Percentiles rank a stretch among this genome's conserved stretches.
Conservation (phyloP, 2,797 vertebrate species). For the Anabas testudineus region DNA sequence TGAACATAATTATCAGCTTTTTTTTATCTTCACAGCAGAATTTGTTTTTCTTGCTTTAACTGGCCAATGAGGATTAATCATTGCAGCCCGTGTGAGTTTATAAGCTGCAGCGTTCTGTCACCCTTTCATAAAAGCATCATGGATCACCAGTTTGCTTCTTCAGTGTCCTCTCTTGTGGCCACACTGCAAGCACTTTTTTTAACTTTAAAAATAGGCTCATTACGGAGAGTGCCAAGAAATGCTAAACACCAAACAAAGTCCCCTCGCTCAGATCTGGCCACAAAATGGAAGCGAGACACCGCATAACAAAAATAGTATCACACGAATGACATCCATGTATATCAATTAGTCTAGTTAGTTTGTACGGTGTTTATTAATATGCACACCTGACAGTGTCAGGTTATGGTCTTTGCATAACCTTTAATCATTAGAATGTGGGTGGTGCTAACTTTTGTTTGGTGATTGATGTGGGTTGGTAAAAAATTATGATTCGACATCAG, state of each 20-base stretch:
- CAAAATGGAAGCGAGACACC: conserved; percentile 62
- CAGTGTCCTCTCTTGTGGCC: conserved; percentile 77
- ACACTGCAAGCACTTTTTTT: conserved; percentile 76
- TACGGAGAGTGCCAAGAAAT: conserved; percentile 74
- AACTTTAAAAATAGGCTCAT: conserved; percentile 82
- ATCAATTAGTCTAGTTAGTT: conserved; percentile 11
- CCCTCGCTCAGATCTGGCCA: conserved; percentile 63
- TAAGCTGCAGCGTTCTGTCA: conserved; percentile 74
- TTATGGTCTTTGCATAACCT: conserved; percentile 1
- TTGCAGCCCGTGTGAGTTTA: conserved; percentile 69
- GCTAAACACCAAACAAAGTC: conserved; percentile 76
- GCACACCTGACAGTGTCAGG: conserved; percentile 1
- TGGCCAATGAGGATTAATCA: conserved; percentile 76
- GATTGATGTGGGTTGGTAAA: too few relatives aligned
- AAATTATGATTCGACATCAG: conserved; percentile 5
- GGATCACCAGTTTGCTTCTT: conserved; percentile 82
- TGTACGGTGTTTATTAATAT: not conserved
- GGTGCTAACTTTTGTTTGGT: conserved; percentile 31
- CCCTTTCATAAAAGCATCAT: conserved; percentile 81
- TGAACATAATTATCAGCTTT: conserved; percentile 72
- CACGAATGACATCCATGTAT: conserved; percentile 40
- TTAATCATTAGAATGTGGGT: too few relatives aligned
- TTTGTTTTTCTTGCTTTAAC: conserved; percentile 63
- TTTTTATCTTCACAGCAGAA: conserved; percentile 74
- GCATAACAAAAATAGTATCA: conserved; percentile 20